phyloP scores from a whole-genome alignment of 1,140 invertebrate species.

The Brachionus sp. region DNA sequence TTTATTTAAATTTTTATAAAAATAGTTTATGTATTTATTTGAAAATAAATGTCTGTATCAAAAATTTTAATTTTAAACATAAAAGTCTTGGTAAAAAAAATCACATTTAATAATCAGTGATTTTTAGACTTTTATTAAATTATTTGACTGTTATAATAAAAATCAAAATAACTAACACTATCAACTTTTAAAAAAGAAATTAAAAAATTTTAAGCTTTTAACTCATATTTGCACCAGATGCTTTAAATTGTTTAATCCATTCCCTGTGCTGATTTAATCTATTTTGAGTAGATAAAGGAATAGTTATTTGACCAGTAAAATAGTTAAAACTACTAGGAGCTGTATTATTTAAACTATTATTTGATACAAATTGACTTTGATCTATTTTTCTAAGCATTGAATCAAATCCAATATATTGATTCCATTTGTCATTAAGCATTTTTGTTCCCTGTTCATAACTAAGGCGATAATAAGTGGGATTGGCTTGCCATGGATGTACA shows the following conservation, averaged over 20 bases:
- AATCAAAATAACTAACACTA: background rate
- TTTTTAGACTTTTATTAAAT: background rate
- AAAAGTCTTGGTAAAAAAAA: background rate
- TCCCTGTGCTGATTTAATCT: constrained; percentile 36
- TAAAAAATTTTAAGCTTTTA: constrained; percentile 19
- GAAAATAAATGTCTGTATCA: background rate
- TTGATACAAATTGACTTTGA: constrained; percentile 26
- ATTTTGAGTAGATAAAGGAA: constrained; percentile 15
- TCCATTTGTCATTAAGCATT: constrained; percentile 31
- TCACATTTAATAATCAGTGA: background rate
- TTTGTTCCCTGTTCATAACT: constrained; percentile 11
- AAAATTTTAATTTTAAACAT: background rate
- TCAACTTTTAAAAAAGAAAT: background rate
- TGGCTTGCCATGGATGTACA: background rate
- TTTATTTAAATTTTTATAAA: too few species aligned
- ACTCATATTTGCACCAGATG: constrained; percentile 27
- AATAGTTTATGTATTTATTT: background rate
- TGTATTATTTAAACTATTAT: background rate
- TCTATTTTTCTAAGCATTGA: constrained; percentile 6
- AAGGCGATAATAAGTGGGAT: background rate
- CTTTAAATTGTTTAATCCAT: constrained; percentile 40
- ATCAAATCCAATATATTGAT: constrained; percentile 29
- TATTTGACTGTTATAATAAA: background rate
- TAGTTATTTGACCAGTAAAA: constrained; percentile 2
- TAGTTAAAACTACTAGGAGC: background rate